phyloP scores from a whole-genome alignment of 2,113 vertebrate species.

The Neolamprologus kungweensis region DNA sequence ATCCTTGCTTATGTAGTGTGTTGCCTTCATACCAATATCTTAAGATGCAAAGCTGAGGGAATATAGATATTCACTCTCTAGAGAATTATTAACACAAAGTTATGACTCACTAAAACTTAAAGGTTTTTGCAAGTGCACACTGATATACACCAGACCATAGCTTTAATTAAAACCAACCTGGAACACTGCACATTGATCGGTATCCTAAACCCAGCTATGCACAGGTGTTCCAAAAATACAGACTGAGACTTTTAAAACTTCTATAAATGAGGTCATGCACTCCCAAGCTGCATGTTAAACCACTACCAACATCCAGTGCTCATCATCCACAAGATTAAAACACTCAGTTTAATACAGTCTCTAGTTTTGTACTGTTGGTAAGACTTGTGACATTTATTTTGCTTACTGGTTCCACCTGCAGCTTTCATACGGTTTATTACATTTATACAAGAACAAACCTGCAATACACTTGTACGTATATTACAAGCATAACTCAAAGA shows the following conservation, averaged over 20 bases:
- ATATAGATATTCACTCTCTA: background rate
- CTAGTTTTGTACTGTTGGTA: background rate
- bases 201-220: background rate
- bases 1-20: background rate
- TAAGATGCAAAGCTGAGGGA: background rate
- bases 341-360: background rate
- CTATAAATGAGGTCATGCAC: background rate
- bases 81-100: background rate
- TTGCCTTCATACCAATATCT: background rate
- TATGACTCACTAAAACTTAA: background rate
- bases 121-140: background rate
- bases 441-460: background rate
- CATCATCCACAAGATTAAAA: background rate
- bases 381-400: background rate
- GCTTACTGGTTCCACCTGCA: background rate
- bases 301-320: background rate
- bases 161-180: background rate
- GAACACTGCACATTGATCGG: background rate
- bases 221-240: background rate
- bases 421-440: background rate
- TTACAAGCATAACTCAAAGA: background rate
- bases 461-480: background rate
- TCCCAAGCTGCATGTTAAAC: background rate
- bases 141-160: background rate
- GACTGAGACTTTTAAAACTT: background rate